phyloP scores from a whole-genome alignment of 2,888 invertebrate species.

The Plusia festucae region DNA sequence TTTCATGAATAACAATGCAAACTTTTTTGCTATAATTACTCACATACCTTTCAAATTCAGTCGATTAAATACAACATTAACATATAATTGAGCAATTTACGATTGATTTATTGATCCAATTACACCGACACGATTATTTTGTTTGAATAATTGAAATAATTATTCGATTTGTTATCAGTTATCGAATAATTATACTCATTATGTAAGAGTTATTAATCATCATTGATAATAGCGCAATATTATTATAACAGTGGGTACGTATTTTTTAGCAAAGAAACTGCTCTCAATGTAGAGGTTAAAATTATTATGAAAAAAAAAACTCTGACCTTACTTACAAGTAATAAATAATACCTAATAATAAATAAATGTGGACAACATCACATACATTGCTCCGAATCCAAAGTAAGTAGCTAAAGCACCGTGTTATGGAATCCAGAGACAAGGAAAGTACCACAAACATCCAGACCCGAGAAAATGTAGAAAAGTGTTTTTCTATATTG shows the following conservation, averaged over 20 bases:
- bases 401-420: no score
- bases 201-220: background rate
- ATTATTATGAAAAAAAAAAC: no score
- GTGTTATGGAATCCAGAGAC: no score
- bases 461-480: no score
- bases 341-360: no score
- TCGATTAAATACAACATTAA: constrained; percentile 34
- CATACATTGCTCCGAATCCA: no score
- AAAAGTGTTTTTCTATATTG: no score
- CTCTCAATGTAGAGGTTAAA: no score
- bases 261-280: no score
- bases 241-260: background rate
- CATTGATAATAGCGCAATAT: background rate
- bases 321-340: no score
- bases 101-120: constrained; percentile 37
- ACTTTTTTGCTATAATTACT: constrained; percentile 21
- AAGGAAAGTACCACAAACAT: no score
- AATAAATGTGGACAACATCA: no score
- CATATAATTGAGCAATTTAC: constrained; percentile 46
- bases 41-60: constrained; percentile 17
- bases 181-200: background rate
- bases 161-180: constrained; percentile 12
- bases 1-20: constrained; percentile 38
- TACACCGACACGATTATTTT: constrained; percentile 30
- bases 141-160: constrained; percentile 25